phyloP scores from a whole-genome alignment of 2,797 vertebrate genomes.

The Miopithecus talapoin region DNA sequence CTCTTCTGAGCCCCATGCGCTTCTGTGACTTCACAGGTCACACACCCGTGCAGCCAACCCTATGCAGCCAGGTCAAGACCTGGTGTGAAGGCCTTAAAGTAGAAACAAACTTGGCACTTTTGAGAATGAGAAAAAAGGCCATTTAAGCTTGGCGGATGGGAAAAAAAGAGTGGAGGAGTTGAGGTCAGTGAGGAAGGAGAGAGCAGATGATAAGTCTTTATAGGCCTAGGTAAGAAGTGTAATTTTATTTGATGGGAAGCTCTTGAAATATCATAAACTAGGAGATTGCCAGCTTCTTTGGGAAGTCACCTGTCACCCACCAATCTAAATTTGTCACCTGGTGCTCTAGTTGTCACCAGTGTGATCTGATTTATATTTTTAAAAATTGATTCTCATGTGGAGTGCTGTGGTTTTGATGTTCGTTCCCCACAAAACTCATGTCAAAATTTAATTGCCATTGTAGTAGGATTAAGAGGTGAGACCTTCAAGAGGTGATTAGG shows the following conservation, averaged over 20 bases:
- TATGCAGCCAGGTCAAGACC: not conserved
- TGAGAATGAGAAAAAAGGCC: not conserved
- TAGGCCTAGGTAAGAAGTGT: not conserved
- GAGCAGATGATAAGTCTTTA: not conserved
- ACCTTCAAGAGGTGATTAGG: not conserved
- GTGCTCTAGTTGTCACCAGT: not conserved
- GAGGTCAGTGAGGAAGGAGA: not conserved
- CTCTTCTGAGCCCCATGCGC: not conserved
- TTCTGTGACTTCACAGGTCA: not conserved
- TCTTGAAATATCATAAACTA: not conserved
- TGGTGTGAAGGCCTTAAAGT: not conserved
- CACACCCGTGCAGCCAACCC: not conserved
- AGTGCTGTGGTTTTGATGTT: not conserved
- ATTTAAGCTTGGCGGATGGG: not conserved
- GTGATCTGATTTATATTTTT: not conserved
- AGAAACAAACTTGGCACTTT: not conserved
- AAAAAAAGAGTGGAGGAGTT: not conserved
- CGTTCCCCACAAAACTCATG: not conserved
- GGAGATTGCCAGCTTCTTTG: not conserved
- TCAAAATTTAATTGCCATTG: not conserved
- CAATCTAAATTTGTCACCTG: too few relatives aligned
- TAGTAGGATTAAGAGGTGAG: not conserved
- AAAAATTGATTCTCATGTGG: not conserved
- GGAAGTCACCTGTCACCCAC: too few relatives aligned
- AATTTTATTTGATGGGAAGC: not conserved